These are phyloP conservation scores for Noctua pronuba DNA, from an alignment of 2,888 invertebrate species.

Conservation along the genomic window DNA sequence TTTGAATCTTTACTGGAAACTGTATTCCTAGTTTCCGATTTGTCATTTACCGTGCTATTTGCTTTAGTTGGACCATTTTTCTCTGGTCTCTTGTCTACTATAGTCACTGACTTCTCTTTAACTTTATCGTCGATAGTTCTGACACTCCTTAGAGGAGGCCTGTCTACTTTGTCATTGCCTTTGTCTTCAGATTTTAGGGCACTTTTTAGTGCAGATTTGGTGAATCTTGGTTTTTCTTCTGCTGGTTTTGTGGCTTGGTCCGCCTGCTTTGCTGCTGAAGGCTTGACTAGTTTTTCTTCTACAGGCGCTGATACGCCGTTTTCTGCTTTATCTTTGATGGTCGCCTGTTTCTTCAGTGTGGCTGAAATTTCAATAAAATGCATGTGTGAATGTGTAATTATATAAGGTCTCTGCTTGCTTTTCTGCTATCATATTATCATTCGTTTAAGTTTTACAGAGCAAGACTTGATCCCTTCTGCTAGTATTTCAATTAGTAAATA, in stretches of 20 bases:
- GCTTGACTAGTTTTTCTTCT: constrained; percentile 86
- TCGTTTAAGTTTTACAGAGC: not conserved
- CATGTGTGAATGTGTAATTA: not conserved
- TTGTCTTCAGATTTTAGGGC: constrained; percentile 76
- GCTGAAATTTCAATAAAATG: constrained; percentile 76
- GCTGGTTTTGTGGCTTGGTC: constrained; percentile 78
- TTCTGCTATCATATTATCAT: not conserved
- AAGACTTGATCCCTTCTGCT: not conserved
- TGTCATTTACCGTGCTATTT: constrained; percentile 73
- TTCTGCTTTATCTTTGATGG: constrained; percentile 85
- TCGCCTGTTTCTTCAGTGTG: constrained; percentile 85
- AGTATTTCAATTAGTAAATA: too few species aligned
- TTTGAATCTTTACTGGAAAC: constrained; percentile 69
- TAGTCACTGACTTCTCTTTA: constrained; percentile 86
- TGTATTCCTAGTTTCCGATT: constrained; percentile 66
- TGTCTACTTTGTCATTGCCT: constrained; percentile 78
- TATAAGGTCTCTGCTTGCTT: too few species aligned
- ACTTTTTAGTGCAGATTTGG: constrained; percentile 75
- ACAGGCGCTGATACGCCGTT: constrained; percentile 81
- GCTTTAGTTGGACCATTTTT: constrained; percentile 76
- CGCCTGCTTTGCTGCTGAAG: constrained; percentile 83
- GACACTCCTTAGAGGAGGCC: constrained; percentile 81
- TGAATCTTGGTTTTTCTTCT: constrained; percentile 84
- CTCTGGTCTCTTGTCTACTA: constrained; percentile 83
- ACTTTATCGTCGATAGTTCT: constrained; percentile 86